These are phyloP conservation scores for Habropoda laboriosa DNA, from an alignment of 1,140 invertebrate species.

Conservation along the genomic window DNA sequence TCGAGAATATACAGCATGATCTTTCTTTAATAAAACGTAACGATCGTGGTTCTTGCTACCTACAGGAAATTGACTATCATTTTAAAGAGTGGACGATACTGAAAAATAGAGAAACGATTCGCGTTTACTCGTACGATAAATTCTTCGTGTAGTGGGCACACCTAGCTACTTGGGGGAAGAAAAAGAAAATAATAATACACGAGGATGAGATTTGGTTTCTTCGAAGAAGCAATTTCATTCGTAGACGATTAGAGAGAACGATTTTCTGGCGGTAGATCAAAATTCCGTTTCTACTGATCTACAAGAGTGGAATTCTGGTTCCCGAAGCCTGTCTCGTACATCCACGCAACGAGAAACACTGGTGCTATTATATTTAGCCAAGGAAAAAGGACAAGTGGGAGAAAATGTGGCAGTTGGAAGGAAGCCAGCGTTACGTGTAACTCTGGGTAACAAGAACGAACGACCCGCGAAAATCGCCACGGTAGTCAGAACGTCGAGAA, in stretches of 20 bases:
- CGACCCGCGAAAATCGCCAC: slow-evolving; percentile 28
- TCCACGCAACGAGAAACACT: not conserved
- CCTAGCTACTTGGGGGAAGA: too few relatives aligned
- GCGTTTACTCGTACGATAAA: not conserved
- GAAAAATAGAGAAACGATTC: slow-evolving; percentile 12
- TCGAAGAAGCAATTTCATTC: not conserved
- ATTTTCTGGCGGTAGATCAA: not conserved
- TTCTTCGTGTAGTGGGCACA: not conserved
- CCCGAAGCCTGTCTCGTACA: not conserved
- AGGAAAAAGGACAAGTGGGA: slow-evolving; percentile 5
- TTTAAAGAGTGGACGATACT: not conserved
- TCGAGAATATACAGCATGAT: not conserved
- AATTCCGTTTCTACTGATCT: not conserved
- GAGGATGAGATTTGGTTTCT: not conserved
- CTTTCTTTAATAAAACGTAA: not conserved
- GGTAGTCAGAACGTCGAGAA: slow-evolving; percentile 17
- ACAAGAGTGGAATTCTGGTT: not conserved
- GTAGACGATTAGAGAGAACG: not conserved
- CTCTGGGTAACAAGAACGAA: slow-evolving; percentile 42
- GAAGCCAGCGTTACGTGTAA: slow-evolving; percentile 37
- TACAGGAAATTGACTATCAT: slow-evolving; percentile 26
- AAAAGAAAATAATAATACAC: not conserved
- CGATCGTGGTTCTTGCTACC: not conserved
- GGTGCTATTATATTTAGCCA: slow-evolving; percentile 42
- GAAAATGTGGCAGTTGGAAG: slow-evolving; percentile 42